Evolutionary conservation across 1,140 invertebrate genomes (phyloP).

Genomic region (Eumeta japonica): DNA sequence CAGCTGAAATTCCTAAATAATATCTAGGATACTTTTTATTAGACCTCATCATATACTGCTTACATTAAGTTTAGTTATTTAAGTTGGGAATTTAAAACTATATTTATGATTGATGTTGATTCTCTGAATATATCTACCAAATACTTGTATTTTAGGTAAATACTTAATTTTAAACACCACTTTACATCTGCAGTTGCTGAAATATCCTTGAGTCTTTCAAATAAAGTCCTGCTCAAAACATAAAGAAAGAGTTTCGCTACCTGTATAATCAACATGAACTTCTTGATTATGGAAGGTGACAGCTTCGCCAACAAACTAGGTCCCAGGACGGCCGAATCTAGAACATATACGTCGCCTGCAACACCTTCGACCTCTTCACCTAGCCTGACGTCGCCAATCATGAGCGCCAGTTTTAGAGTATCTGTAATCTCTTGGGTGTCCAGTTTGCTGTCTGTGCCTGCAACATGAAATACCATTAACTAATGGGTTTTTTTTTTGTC

Average conservation of each 20-base stretch:
- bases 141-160: too few relatives aligned
- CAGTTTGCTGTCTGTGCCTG: constrained; percentile 39
- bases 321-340: constrained; percentile 74
- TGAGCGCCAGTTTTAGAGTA: constrained; percentile 74
- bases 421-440: constrained; percentile 57
- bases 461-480: constrained; percentile 5
- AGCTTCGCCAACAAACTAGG: constrained; percentile 74
- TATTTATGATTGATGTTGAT: too few relatives aligned
- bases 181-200: too few relatives aligned
- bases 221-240: too few relatives aligned
- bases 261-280: constrained; percentile 79
- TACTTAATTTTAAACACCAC: too few relatives aligned
- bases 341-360: constrained; percentile 76
- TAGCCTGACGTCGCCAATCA: constrained; percentile 79
- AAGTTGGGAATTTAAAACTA: too few relatives aligned
- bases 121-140: too few relatives aligned
- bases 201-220: too few relatives aligned
- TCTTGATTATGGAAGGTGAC: constrained; percentile 73
- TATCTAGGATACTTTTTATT: too few relatives aligned
- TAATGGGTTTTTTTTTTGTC: background rate
- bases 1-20: too few relatives aligned
- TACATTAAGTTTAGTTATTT: too few relatives aligned
- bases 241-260: constrained; percentile 37
- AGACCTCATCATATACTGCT: too few relatives aligned
- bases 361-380: constrained; percentile 73